A percentile compares a stretch with the other conserved stretches of the same genome.
Evolutionary conservation across 1,140 invertebrate genomes (phyloP).

Genomic region (Drosophila virilis): DNA sequence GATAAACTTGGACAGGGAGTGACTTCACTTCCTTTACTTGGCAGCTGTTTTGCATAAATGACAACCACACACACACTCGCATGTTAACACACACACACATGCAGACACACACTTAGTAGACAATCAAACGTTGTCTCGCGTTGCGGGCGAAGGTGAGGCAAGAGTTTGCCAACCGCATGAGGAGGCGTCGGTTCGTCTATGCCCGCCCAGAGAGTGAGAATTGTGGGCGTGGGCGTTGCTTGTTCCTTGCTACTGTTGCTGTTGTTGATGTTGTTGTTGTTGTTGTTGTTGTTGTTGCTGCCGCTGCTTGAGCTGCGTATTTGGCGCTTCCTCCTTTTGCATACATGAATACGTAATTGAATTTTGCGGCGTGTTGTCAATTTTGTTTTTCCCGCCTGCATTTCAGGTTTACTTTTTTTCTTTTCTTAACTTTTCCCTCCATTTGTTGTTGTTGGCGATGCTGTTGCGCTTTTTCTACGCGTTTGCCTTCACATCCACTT

Average conservation of each 20-base stretch:
- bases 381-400: conserved; percentile 78
- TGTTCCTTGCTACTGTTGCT: conserved; percentile 25
- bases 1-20: conserved; percentile 64
- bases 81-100: conserved; percentile 12
- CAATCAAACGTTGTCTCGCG: conserved; percentile 63
- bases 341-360: conserved; percentile 81
- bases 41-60: conserved; percentile 79
- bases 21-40: conserved; percentile 69
- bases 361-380: conserved; percentile 80
- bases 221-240: conserved; percentile 46
- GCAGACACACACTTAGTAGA: conserved; percentile 31
- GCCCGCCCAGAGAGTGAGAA: conserved; percentile 38
- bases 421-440: neutral
- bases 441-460: conserved; percentile 17
- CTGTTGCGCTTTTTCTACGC: conserved; percentile 62
- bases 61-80: conserved; percentile 45
- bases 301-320: conserved; percentile 61
- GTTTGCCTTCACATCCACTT: conserved; percentile 58
- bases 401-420: conserved; percentile 27
- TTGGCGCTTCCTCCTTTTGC: conserved; percentile 73
- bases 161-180: conserved; percentile 41
- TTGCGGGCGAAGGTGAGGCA: conserved; percentile 13
- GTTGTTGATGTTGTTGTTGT: conserved; percentile 6
- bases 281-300: conserved; percentile 26
- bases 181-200: conserved; percentile 38